Base-by-base conservation (phyloP, 2,113 vertebrate genomes). In the Xiphophorus maculatus region DNA sequence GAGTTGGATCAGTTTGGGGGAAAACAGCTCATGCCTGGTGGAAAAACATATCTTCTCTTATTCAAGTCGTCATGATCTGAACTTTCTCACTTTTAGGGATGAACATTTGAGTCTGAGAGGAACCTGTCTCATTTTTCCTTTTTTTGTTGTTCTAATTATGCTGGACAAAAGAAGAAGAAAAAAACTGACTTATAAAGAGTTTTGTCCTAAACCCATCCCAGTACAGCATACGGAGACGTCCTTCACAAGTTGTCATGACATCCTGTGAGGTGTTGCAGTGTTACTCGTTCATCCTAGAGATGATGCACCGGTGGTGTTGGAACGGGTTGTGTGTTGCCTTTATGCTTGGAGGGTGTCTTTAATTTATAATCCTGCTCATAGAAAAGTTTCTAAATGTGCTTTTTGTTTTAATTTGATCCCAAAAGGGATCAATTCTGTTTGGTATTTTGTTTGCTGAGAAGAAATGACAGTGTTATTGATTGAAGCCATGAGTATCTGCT, bases 181-280 rank as follows among this genome's bases (percentile, higher is more conserved):
- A 13, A 48, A 7, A 19, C 9, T 42, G 42, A 37, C 35, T 37
- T 35, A 2, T 37, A 48, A 48, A 19, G 17, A 19, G 14, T 48
- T 48, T 48, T 48, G 14, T 48, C 7, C 19, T 19, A 25, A 35
- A 14, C 28, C 37, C 10, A 13, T 30, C 10, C 22, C 29, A 40
- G 63, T 37, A 32, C 37, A 11, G 19, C 22, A 63, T 71, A 48
- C 17, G 1, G 17, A 58, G 65, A 32, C 42, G 60, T 76, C 37
- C 33, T 54, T 35, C 30, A 17, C 3, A 69, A 11, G 44, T 58
- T 64, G 5, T 33, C 51, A 10, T 32, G 54, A 60, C 48, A 37
- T 67, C 74, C 42, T 10, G 0, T 32, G 65, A 62, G 70, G 66
- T 82, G 40, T 66, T 63, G 74, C 85, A 90, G 90, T 90, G 66